Evolutionary conservation across 2,797 vertebrate genomes (phyloP).

Genomic region (Remorina albescens): DNA sequence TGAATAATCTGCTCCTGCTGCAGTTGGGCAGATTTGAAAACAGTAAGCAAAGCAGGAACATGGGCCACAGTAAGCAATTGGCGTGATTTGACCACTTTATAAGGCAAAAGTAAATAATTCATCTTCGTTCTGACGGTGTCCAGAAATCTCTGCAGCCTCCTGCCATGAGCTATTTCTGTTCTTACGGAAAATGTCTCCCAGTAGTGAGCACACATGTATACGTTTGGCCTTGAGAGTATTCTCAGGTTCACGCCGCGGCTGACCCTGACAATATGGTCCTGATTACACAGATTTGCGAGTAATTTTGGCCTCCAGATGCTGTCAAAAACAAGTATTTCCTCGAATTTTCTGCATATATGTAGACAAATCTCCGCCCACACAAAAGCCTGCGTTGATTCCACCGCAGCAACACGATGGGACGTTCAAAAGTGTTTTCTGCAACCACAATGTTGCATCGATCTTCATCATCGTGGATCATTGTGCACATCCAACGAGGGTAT

Average conservation of each 20-base stretch:
- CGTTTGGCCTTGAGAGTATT: conserved; percentile 51
- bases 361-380: conserved; percentile 42
- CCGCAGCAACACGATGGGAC: conserved; percentile 60
- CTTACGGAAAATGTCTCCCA: conserved; percentile 50
- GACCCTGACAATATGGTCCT: conserved; percentile 72
- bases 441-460: conserved; percentile 51
- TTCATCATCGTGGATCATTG: conserved; percentile 34
- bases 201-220: conserved; percentile 39
- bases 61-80: conserved; percentile 12
- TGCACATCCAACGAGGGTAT: conserved; percentile 45
- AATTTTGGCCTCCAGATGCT: conserved; percentile 45
- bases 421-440: conserved; percentile 61
- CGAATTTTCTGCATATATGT: conserved; percentile 45
- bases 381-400: conserved; percentile 27
- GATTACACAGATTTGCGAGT: conserved; percentile 72
- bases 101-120: conserved; percentile 30
- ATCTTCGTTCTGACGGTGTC: conserved; percentile 25
- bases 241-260: conserved; percentile 49
- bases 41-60: neutral
- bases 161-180: conserved; percentile 30
- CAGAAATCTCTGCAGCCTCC: conserved; percentile 33
- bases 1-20: conserved; percentile 41
- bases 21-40: conserved; percentile 19
- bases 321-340: conserved; percentile 63
- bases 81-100: conserved; percentile 19